These are phyloP conservation scores for Planiliza haematocheilus DNA, from an alignment of 2,113 vertebrate genomes.

Conservation along the genomic window DNA sequence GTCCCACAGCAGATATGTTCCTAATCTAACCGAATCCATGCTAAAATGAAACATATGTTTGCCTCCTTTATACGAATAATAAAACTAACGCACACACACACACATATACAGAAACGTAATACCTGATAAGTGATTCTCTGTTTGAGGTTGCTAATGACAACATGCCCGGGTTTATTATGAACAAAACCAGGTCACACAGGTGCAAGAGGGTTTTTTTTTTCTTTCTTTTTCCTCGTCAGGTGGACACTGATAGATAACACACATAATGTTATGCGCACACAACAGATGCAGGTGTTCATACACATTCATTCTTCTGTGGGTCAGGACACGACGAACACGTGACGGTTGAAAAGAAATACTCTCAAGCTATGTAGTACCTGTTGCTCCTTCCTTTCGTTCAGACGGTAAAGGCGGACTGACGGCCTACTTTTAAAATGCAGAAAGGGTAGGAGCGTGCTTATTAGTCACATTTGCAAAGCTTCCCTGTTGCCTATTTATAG, in stretches of 20 bases:
- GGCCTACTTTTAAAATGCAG: conserved; percentile 2
- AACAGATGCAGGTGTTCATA: conserved; percentile 13
- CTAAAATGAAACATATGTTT: too few relatives aligned
- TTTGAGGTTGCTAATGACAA: conserved; percentile 54
- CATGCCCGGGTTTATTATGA: conserved; percentile 37
- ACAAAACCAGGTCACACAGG: conserved; percentile 45
- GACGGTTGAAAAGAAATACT: background rate
- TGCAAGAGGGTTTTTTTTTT: conserved; percentile 3
- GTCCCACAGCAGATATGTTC: too few relatives aligned
- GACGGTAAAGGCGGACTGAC: conserved; percentile 16
- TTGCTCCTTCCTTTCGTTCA: conserved; percentile 20
- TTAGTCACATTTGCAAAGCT: conserved; percentile 7
- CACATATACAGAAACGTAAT: conserved; percentile 20
- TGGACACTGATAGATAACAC: background rate
- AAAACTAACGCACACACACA: too few relatives aligned
- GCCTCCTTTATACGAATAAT: too few relatives aligned
- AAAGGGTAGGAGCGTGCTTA: background rate
- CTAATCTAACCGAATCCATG: too few relatives aligned
- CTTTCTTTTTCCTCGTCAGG: background rate
- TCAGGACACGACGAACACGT: background rate
- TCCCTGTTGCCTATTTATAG: background rate
- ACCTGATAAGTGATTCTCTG: background rate
- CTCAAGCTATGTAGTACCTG: background rate
- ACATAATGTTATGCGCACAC: conserved; percentile 2
- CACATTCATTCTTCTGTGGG: background rate